A percentile compares a stretch with the other conserved stretches of the same genome.
These are phyloP conservation scores for Mesorhabditis belari DNA, from an alignment of 2,888 invertebrate species.

Conservation along the genomic window DNA sequence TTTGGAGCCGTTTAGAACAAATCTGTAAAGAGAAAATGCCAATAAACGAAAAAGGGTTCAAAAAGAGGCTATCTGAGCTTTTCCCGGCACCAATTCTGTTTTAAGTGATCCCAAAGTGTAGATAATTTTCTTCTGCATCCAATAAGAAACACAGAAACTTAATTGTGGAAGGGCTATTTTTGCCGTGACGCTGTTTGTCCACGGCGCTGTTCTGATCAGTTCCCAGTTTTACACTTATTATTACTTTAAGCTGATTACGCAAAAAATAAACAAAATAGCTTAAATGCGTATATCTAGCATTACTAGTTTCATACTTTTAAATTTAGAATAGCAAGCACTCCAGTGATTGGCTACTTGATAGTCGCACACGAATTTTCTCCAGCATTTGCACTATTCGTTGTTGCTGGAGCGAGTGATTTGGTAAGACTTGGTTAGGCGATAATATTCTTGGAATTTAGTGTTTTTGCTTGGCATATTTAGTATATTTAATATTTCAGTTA, in stretches of 20 bases:
- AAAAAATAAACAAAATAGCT: neutral
- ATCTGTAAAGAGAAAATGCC: constrained; percentile 1
- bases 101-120: too few relatives aligned
- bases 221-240: too few relatives aligned
- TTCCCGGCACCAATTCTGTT: too few relatives aligned
- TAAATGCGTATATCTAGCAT: neutral
- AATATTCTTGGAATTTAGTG: neutral
- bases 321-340: constrained; percentile 73
- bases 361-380: constrained; percentile 70
- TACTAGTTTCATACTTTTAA: neutral
- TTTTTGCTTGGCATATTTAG: neutral
- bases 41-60: neutral
- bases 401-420: constrained; percentile 85
- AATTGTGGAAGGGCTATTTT: too few relatives aligned
- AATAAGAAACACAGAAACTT: too few relatives aligned
- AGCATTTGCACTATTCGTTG: constrained; percentile 73
- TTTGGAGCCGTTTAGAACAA: too few relatives aligned
- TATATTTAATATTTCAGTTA: too few relatives aligned
- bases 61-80: too few relatives aligned
- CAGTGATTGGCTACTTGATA: constrained; percentile 81
- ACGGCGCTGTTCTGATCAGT: neutral
- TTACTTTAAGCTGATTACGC: too few relatives aligned
- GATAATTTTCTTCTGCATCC: too few relatives aligned
- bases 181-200: neutral
- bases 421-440: constrained; percentile 59